Evolutionary conservation across 2,888 invertebrate species (phyloP), one percentile per base, ranked within the genome.

Genomic region (Agrenia bidenticulata): DNA sequence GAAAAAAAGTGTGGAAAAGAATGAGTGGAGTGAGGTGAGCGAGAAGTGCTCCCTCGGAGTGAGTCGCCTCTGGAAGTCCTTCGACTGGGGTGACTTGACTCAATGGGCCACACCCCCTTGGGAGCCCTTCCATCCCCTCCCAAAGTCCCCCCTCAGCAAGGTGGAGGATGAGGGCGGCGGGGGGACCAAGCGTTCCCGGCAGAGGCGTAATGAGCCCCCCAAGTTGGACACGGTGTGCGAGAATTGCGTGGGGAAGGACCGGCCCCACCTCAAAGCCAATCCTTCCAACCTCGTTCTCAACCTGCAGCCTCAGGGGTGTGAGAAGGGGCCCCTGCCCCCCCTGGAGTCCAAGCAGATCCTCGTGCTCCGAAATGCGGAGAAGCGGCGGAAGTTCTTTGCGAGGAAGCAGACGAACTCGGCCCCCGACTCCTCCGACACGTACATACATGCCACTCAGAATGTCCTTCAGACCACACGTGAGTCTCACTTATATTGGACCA

Each of bases 361-460:
- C n/a, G 69, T 71, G 13, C 61, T 69, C 24, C 51, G 72, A 42
- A 74, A 71, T 54, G 73, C 77, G 32, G 77, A 78, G 71, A 77
- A 79, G 65, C 64, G 78, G 60, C 60, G 77, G 53, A 67, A 76
- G 11, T 77, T 78, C 64, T 79, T 79, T 63, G 72, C 78, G 53
- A 70, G 78, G 39, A 80, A 80, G 65, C 79, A 80, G 63, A 79
- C 79, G 15, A 79, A 78, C 63, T 80, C 80, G n/a, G 80, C 80
- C 0, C 80, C 80, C 5, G 79, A 79, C 67, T 78, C 79, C 1
- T 78, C 51, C 50, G 32, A 4, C 32, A 11, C 32, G 5, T 32
- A 7, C 32, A 11, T 32, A 11, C 32, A 11, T 32, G 32, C 32
- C 11, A 32, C 32, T 32, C 32, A 11, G 32, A 32, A 11, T 63